Evolutionary conservation across 1,140 invertebrate species (phyloP), one percentile per base, ranked within the genome.

Genomic region (Scaptomyza hsui): DNA sequence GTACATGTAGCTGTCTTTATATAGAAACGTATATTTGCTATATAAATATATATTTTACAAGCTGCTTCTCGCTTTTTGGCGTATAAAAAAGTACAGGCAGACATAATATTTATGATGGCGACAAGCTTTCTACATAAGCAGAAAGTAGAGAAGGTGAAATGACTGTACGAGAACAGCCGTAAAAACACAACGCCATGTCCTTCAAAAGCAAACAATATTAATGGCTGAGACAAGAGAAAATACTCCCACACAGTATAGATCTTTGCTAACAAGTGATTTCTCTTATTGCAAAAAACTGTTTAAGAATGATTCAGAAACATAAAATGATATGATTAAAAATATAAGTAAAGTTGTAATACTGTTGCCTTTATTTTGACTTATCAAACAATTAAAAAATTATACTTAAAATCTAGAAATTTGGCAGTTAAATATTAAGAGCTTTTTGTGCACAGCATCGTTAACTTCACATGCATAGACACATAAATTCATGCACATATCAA

Each of bases 31-130:
- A 15, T 13, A n/a, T n/a, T n/a, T n/a, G n/a, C n/a, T n/a, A n/a
- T n/a, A n/a, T n/a, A n/a, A n/a, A n/a, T n/a, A n/a, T n/a, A n/a
- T n/a, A n/a, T n/a, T n/a, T n/a, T n/a, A n/a, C n/a, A n/a, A n/a
- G 6, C 65, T 65, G 42, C 15, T 9, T 35, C 9, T 29, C 24
- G 35, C 10, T 51, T 26, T 51, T 35, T n/a, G 18, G 26, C 18
- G 49, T 55, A 39, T 42, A 75, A 61, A 75, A 80, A 79, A 56
- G 53, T 42, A 32, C 52, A 75, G 57, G 48, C 76, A 81, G 72
- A 77, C 67, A 79, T 72, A 71, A 83, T 85, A 83, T 83, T 83
- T 78, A 83, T 83, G 79, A 75, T 82, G 71, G 63, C 75, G 53
- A 47, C 47, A 56, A 62, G 60, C 78, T 69, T 67, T 73, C 72